A percentile compares a stretch with the other conserved stretches of the same genome.
Evolutionary conservation across 2,113 vertebrate species (phyloP).

Genomic region (Murina feae): DNA sequence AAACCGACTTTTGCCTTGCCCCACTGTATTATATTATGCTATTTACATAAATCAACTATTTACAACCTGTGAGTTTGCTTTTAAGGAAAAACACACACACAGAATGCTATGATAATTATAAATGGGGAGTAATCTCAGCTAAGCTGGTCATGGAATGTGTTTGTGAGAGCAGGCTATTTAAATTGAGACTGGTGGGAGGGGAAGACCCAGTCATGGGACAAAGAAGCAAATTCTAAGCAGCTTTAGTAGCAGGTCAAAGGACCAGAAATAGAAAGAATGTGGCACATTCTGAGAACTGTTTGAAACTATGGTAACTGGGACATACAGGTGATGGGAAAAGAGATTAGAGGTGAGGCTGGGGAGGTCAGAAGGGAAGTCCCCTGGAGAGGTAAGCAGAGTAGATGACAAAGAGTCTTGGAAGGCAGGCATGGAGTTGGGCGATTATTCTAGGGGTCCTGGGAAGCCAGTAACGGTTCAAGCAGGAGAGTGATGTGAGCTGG

Average conservation of each 20-base stretch:
- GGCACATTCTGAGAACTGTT: neutral
- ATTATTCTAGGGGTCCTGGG: neutral
- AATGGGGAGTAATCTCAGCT: neutral
- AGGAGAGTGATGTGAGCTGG: neutral
- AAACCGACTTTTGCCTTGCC: neutral
- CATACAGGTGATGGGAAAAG: neutral
- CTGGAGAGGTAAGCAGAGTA: neutral
- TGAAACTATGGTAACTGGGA: neutral
- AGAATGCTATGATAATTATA: neutral
- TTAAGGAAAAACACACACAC: neutral
- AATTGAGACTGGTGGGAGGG: neutral
- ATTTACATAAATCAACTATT: neutral
- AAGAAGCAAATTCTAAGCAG: neutral
- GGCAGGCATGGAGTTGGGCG: neutral
- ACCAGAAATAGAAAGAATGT: neutral
- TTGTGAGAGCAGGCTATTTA: neutral
- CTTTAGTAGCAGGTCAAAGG: neutral
- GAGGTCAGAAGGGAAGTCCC: neutral
- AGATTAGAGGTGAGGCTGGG: neutral
- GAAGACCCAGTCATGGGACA: neutral
- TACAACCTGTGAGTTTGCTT: neutral
- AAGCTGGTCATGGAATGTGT: neutral
- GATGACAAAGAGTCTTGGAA: neutral
- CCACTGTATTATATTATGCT: neutral
- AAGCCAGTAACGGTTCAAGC: neutral